Percentiles rank a stretch among this genome's conserved stretches.
Evolutionary conservation across 2,797 vertebrate species (phyloP).

Genomic region (Characodon lateralis): DNA sequence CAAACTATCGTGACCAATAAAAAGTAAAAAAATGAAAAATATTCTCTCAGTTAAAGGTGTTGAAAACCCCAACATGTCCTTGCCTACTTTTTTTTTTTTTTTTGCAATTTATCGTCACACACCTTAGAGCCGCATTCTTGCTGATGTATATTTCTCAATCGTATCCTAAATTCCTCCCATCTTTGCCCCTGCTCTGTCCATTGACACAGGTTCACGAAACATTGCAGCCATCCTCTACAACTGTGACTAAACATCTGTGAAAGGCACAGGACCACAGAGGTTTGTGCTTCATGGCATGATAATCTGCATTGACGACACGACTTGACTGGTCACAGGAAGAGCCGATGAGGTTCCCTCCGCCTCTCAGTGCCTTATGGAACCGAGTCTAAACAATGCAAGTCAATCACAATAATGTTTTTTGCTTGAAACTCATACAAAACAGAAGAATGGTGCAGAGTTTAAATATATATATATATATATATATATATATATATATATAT

Average conservation of each 20-base stretch:
- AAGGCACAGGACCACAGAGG: constrained; percentile 63
- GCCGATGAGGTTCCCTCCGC: constrained; percentile 89
- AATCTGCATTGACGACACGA: constrained; percentile 92
- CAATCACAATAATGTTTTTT: constrained; percentile 91
- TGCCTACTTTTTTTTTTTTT: neutral
- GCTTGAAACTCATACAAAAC: constrained; percentile 86
- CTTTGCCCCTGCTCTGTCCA: constrained; percentile 47
- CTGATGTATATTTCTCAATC: neutral
- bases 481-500: constrained; percentile 66
- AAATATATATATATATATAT: constrained; percentile 57
- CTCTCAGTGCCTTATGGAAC: constrained; percentile 99
- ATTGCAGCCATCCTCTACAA: constrained; percentile 69
- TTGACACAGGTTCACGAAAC: constrained; percentile 64
- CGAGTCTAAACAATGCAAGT: constrained; percentile 97
- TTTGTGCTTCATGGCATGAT: constrained; percentile 78
- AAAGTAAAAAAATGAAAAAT: neutral
- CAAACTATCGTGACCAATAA: neutral
- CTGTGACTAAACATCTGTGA: constrained; percentile 75
- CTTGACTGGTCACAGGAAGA: constrained; percentile 90
- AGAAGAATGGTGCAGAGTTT: constrained; percentile 71
- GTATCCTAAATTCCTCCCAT: constrained; percentile 11
- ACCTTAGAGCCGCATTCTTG: neutral
- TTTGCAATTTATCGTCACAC: constrained; percentile 4
- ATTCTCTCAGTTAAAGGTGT: neutral
- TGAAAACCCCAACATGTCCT: neutral